Percentiles rank a stretch among this genome's conserved stretches.
Conservation (phyloP, 2,113 vertebrate species). For the Deroptyus accipitrinus region DNA sequence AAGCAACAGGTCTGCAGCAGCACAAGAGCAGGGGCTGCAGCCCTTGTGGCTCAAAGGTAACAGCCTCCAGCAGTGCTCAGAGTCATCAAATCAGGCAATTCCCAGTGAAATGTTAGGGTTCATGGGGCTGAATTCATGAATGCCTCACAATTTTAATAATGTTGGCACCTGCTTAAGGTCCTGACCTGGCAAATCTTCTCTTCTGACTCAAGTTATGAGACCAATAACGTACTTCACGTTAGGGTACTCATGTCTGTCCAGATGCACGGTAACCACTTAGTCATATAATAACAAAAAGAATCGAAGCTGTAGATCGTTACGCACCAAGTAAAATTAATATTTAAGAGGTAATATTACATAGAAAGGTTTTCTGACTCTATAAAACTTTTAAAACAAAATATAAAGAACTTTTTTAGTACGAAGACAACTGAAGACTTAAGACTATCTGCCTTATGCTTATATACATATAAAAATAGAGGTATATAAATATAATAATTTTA, state of each 20-base stretch:
- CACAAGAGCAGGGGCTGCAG: background rate
- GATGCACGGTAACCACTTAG: background rate
- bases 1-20: fast-evolving
- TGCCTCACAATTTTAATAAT: background rate
- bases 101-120: background rate
- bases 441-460: background rate
- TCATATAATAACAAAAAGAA: background rate
- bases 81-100: background rate
- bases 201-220: background rate
- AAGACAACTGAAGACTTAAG: background rate
- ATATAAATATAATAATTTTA: background rate
- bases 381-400: background rate
- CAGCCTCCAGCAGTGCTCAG: background rate
- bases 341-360: background rate
- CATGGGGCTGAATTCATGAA: background rate
- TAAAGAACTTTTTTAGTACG: background rate
- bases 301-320: background rate
- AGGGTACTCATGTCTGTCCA: background rate
- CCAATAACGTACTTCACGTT: background rate
- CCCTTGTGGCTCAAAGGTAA: background rate
- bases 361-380: background rate
- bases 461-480: background rate
- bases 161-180: background rate
- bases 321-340: background rate
- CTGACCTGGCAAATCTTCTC: background rate